These are phyloP conservation scores for Amorpha juglandis DNA, from an alignment of 2,888 invertebrate species.

Conservation along the genomic window DNA sequence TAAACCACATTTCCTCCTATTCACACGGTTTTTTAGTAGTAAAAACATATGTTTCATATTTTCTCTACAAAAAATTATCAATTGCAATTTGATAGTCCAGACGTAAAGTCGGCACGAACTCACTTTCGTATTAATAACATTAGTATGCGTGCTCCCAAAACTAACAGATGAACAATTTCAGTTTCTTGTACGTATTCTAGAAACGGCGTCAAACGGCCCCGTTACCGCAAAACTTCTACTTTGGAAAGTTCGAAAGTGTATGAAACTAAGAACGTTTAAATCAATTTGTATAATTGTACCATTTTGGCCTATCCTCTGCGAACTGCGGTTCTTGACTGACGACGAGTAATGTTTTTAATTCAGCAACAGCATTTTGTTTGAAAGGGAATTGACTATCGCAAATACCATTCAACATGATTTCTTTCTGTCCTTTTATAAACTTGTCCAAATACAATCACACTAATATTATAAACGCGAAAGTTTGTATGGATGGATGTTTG, in stretches of 20 bases:
- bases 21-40: no score
- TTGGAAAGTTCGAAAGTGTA: conserved; percentile 2
- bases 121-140: background rate
- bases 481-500: no score
- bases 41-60: no score
- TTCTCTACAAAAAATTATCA: background rate
- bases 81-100: background rate
- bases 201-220: background rate
- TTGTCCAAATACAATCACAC: no score
- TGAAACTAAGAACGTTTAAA: conserved; percentile 4
- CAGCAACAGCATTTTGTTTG: background rate
- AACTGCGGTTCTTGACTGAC: background rate
- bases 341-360: background rate
- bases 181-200: conserved; percentile 2
- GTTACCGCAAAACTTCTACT: background rate
- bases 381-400: no score
- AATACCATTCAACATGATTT: no score
- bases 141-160: background rate
- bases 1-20: no score
- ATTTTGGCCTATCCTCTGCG: conserved; percentile 1
- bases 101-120: background rate
- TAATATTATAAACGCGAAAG: no score
- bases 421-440: no score
- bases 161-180: background rate
- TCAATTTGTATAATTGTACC: conserved; percentile 17